phyloP scores from a whole-genome alignment of 35 echinoderm and acorn worm species.

The Stichopus chloronotus region DNA sequence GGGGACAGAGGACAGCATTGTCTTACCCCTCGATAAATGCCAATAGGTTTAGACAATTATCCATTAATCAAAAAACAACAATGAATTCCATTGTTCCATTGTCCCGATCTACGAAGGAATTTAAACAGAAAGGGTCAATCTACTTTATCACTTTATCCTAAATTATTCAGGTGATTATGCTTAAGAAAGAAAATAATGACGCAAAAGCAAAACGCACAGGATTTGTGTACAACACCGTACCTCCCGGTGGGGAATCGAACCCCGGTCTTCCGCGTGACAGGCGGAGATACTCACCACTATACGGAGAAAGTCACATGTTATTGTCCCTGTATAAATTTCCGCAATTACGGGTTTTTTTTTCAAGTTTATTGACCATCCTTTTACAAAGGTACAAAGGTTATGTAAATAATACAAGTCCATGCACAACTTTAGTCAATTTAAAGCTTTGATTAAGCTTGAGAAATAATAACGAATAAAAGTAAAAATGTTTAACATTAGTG shows the following conservation, averaged over 20 bases:
- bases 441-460: too few relatives aligned
- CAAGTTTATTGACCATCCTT: too few relatives aligned
- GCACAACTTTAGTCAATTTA: too few relatives aligned
- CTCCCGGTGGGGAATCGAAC: constrained; percentile 98
- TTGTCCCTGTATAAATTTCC: too few relatives aligned
- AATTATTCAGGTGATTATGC: too few relatives aligned
- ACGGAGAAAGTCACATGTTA: too few relatives aligned
- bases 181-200: too few relatives aligned
- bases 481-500: not conserved
- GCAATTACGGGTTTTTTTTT: too few relatives aligned
- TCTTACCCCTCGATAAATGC: constrained; percentile 9
- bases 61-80: constrained; percentile 8
- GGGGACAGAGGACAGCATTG: not conserved
- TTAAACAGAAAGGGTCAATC: constrained; percentile 2
- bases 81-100: not conserved
- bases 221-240: too few relatives aligned
- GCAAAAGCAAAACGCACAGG: too few relatives aligned
- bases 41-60: constrained; percentile 17
- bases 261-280: constrained; percentile 99
- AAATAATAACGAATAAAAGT: not conserved
- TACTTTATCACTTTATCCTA: constrained; percentile 24
- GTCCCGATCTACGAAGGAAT: not conserved
- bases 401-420: too few relatives aligned
- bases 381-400: too few relatives aligned
- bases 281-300: constrained; percentile 99